Evolutionary conservation across 1,140 invertebrate species (phyloP), one percentile per base, ranked within the genome.

Genomic region (Caenorhabditis briggsae): DNA sequence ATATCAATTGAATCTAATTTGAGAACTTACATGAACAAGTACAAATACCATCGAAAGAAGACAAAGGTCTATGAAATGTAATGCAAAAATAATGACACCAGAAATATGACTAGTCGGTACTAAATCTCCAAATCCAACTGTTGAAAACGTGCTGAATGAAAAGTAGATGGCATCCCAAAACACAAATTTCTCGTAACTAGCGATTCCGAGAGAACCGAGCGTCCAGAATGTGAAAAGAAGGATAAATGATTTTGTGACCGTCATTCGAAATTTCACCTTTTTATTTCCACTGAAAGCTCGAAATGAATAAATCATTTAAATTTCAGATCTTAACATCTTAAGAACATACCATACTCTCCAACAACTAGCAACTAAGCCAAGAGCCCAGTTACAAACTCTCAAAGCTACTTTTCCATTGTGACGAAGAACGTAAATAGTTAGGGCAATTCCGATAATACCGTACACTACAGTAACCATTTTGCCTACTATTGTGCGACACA

Each of bases 51-150:
- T 78, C 8, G 70, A 78, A 9, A 78, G 20, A 12, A 78, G 20
- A 50, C 46, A 78, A 5, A 78, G 53, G 53, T 78, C 70, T 6
- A 78, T 78, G 46, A 78, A 78, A 53, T 78, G 70, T 12, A 78
- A 53, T 23, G n/a, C 11, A n/a, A 23, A 50, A 50, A 78, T 50
- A 14, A 78, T 78, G 18, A 18, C n/a, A 23, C 46, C 70, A 23
- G 70, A 78, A 3, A 23, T 12, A 23, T 48, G 46, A 78, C 20
- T 23, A 5, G 12, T 50, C n/a, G 70, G 70, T 18, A 50, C 46
- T 43, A 78, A 50, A 78, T 78, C 70, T 50, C 70, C 70, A 11
- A 78, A 78, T 78, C 70, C 70, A 53, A 78, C 41, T 20, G 70
- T 78, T 8, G 70, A 78, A 50, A 78, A 78, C 12, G 70, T 50